Conservation (phyloP, 2,797 vertebrate species). For the Odontamblyopus lacepedii region DNA sequence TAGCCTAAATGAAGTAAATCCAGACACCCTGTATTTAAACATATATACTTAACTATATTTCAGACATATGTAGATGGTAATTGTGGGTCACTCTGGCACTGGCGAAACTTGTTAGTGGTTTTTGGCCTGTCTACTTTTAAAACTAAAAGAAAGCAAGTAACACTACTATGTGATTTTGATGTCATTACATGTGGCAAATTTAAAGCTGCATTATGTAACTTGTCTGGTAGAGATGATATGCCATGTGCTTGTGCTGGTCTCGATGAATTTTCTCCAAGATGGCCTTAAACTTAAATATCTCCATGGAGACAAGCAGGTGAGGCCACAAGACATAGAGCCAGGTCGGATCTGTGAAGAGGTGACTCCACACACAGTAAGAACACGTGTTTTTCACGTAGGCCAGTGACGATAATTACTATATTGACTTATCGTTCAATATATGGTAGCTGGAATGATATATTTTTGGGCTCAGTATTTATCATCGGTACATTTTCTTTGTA, state of each 20-base stretch:
- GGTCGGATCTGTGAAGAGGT: background rate
- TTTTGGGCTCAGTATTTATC: too few relatives aligned
- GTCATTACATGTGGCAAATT: background rate
- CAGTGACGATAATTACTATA: too few relatives aligned
- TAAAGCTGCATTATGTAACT: background rate
- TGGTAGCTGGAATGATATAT: too few relatives aligned
- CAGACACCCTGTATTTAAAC: background rate
- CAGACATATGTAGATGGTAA: background rate
- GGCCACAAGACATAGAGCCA: background rate
- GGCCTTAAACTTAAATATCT: too few relatives aligned
- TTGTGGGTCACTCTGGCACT: background rate
- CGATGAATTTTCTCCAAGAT: too few relatives aligned
- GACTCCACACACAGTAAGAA: background rate
- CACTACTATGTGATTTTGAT: background rate
- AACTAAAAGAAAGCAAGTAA: background rate
- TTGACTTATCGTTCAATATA: too few relatives aligned
- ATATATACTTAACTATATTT: background rate
- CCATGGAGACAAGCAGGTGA: background rate
- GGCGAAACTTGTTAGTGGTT: background rate
- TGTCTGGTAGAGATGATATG: too few relatives aligned
- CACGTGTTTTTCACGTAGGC: background rate
- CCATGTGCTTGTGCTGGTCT: too few relatives aligned
- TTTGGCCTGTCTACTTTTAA: background rate
- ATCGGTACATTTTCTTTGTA: too few relatives aligned
- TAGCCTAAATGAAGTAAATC: background rate